A percentile compares a stretch with the other conserved stretches of the same genome.
phyloP scores from a whole-genome alignment of 2,888 invertebrate species.

The Therioaphis trifolii region DNA sequence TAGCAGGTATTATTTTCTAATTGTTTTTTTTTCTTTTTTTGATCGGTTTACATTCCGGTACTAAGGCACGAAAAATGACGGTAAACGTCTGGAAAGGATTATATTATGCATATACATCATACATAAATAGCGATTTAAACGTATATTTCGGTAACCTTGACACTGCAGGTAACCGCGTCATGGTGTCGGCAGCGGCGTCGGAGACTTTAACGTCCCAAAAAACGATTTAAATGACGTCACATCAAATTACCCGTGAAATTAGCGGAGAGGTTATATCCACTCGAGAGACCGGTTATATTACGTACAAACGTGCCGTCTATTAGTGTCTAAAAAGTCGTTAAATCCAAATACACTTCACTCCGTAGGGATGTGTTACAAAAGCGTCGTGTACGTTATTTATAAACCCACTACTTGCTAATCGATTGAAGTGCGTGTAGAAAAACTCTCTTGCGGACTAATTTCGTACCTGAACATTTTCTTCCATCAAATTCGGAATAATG shows the following conservation, averaged over 20 bases:
- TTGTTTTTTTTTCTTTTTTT: neutral
- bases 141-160: conserved; percentile 26
- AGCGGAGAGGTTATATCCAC: conserved; percentile 34
- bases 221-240: conserved; percentile 52
- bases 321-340: conserved; percentile 56
- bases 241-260: conserved; percentile 52
- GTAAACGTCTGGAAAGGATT: neutral
- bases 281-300: conserved; percentile 51
- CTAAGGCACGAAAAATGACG: neutral
- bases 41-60: neutral
- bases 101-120: neutral
- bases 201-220: conserved; percentile 42
- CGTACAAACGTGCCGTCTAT: conserved; percentile 32
- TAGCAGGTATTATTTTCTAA: too few species aligned
- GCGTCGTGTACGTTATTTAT: conserved; percentile 4
- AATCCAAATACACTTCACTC: neutral
- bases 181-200: neutral
- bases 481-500: conserved; percentile 5
- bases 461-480: neutral
- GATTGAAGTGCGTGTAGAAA: conserved; percentile 4
- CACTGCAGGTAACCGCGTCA: conserved; percentile 27
- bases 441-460: neutral
- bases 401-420: neutral
- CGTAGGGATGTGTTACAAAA: conserved; percentile 38
- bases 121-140: neutral